Base-by-base conservation (phyloP, 2,797 vertebrate species). In the Hydrolagus colliei region DNA sequence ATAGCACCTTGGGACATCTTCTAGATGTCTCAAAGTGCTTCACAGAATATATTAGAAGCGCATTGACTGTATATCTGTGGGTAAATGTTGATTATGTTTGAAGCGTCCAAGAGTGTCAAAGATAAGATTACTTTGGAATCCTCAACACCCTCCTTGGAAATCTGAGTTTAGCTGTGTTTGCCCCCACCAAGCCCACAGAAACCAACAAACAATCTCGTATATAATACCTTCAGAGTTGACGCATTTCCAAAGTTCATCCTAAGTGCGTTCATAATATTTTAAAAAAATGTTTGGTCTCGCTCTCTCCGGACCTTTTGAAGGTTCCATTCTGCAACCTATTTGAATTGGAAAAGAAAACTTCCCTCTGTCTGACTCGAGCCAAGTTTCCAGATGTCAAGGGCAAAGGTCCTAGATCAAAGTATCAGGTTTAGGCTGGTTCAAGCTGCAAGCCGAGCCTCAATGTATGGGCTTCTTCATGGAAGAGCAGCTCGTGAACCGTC, bases 381-480 rank as follows among this genome's bases (percentile, higher is more conserved):
- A 94, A 87, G 92, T 97, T 98, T 97, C 97, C 97, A 99, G 96
- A 99, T 99, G 97, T 97, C 90, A 63, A 88, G 95, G 96, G 97
- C 94, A 96, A 92, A 93, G 96, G 96, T 96, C 92, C 92, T 91
- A 96, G 96, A 97, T 96, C 95, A 97, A 98, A 98, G 96, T 97
- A 96, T 96, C 93, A 93, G 94, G 92, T 97, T 96, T 95, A 96
- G 95, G 93, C 90, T 90, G 91, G 90, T 89, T 93, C 91, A 93
- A 91, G 93, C 92, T 91, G 93, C 92, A 92, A 92, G 91, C 89
- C 87, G 90, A 92, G 92, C 92, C 92, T 92, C 92, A 93, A 92
- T 93, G 92, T 93, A 91, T 91, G 91, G 94, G 94, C 94, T 93
- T 93, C 94, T 95, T 94, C 88, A 94, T 92, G 93, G 95, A 95